These are phyloP conservation scores for Drosophila nigricruria DNA, from an alignment of 2,888 invertebrate genomes.

Conservation along the genomic window DNA sequence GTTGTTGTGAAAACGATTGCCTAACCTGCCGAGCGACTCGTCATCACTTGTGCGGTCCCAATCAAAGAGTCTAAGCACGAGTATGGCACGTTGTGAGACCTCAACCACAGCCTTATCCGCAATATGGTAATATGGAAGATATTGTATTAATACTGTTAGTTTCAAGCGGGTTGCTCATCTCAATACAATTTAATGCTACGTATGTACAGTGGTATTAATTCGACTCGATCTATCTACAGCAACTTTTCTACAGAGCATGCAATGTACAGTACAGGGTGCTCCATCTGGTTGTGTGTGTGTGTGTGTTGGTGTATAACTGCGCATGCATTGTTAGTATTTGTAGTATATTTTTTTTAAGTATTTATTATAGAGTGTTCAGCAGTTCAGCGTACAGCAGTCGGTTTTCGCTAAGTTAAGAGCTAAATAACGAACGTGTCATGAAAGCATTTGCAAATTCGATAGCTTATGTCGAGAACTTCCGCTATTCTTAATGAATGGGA, in stretches of 20 bases:
- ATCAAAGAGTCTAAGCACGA: slow-evolving; percentile 92
- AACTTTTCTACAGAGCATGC: slow-evolving; percentile 43
- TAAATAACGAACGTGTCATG: slow-evolving; percentile 2
- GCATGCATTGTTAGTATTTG: slow-evolving; percentile 44
- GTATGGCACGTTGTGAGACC: slow-evolving; percentile 86
- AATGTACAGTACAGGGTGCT: slow-evolving; percentile 51
- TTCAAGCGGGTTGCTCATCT: slow-evolving; percentile 25
- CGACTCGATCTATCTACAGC: slow-evolving; percentile 33
- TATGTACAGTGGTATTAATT: slow-evolving; percentile 41
- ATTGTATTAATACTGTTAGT: slow-evolving; percentile 60
- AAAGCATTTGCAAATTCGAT: slow-evolving; percentile 15
- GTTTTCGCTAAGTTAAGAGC: background rate
- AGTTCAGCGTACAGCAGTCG: slow-evolving; percentile 14
- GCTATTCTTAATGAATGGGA: background rate
- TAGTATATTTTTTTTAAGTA: slow-evolving; percentile 5
- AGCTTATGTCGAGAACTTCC: background rate
- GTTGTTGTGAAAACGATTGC: slow-evolving; percentile 45
- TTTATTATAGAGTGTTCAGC: slow-evolving; percentile 12
- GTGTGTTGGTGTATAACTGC: slow-evolving; percentile 10
- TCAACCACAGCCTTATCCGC: slow-evolving; percentile 87
- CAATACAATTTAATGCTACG: slow-evolving; percentile 12
- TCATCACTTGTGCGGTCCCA: slow-evolving; percentile 96
- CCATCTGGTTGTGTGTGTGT: slow-evolving; percentile 27
- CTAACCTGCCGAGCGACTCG: slow-evolving; percentile 96
- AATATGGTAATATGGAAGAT: slow-evolving; percentile 52